Evolutionary conservation across 2,113 vertebrate species (phyloP).

Genomic region (Microtus ochrogaster): DNA sequence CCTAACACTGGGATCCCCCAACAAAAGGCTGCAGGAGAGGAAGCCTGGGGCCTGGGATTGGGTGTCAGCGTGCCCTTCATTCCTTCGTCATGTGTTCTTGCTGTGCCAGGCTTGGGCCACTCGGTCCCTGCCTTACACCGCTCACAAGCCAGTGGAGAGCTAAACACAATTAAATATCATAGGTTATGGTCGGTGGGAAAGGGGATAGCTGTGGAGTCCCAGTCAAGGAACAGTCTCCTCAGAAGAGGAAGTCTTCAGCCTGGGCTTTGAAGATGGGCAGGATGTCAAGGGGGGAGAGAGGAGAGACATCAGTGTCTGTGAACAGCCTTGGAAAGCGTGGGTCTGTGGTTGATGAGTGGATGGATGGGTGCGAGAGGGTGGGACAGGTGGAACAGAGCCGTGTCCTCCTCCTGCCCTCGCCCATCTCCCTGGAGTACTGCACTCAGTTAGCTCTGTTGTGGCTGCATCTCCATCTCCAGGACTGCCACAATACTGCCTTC

Average conservation of each 20-base stretch:
- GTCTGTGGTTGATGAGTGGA: neutral
- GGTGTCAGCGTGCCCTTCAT: neutral
- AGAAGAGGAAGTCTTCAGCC: neutral
- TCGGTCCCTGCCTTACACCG: neutral
- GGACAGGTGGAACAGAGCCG: too few relatives aligned
- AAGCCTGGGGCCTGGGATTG: rapidly evolving
- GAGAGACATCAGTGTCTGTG: neutral
- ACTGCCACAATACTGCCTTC: neutral
- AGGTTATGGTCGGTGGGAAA: neutral
- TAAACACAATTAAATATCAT: too few relatives aligned
- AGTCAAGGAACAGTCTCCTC: neutral
- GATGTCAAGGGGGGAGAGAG: neutral
- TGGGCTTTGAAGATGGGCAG: neutral
- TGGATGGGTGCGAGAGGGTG: neutral
- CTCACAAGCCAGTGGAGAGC: neutral
- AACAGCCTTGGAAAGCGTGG: neutral
- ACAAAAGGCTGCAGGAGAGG: neutral
- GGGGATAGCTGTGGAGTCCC: neutral
- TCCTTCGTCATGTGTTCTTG: neutral
- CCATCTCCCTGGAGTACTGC: neutral
- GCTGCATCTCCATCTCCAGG: neutral
- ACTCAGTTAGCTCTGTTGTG: neutral
- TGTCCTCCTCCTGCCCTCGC: neutral
- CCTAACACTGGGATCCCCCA: rapidly evolving
- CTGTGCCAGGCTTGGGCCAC: neutral